Evolutionary conservation across 2,113 vertebrate species (phyloP).

Genomic region (Prionailurus viverrinus): DNA sequence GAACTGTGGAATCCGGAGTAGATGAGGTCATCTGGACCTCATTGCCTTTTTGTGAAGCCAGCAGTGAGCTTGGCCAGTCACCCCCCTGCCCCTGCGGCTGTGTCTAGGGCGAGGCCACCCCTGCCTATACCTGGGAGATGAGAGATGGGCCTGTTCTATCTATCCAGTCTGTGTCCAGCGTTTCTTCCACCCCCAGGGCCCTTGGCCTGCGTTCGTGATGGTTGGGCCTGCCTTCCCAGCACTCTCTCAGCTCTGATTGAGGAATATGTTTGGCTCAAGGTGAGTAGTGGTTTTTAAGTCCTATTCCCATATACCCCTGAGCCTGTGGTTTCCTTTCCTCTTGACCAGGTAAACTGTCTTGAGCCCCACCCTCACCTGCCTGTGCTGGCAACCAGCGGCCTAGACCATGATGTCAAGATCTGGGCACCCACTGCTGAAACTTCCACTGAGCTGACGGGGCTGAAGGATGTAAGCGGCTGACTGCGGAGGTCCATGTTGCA

Average conservation of each 20-base stretch:
- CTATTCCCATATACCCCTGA: background rate
- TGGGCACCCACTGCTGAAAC: constrained; percentile 96
- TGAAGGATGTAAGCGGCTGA: constrained; percentile 91
- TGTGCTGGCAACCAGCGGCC: constrained; percentile 95
- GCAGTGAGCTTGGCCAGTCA: background rate
- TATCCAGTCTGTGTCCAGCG: background rate
- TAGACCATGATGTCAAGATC: constrained; percentile 97
- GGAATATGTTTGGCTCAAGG: background rate
- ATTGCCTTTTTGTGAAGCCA: constrained; percentile 39
- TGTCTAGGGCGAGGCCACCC: background rate
- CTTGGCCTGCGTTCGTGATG: background rate
- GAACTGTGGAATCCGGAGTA: constrained; percentile 48
- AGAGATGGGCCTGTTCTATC: background rate
- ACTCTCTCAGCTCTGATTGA: background rate
- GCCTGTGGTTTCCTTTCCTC: background rate
- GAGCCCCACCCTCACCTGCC: constrained; percentile 97
- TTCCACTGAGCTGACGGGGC: constrained; percentile 92
- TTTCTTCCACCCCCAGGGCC: background rate
- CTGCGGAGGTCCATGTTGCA: background rate
- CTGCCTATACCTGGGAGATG: background rate
- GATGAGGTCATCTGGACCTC: constrained; percentile 50
- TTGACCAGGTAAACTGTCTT: constrained; percentile 94
- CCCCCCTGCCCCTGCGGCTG: background rate
- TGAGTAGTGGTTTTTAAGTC: constrained; percentile 23
- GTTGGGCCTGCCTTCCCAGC: background rate